Evolutionary conservation across 2,113 vertebrate genomes (phyloP), one percentile per base, ranked within the genome.

Genomic region (Antechinus flavipes): DNA sequence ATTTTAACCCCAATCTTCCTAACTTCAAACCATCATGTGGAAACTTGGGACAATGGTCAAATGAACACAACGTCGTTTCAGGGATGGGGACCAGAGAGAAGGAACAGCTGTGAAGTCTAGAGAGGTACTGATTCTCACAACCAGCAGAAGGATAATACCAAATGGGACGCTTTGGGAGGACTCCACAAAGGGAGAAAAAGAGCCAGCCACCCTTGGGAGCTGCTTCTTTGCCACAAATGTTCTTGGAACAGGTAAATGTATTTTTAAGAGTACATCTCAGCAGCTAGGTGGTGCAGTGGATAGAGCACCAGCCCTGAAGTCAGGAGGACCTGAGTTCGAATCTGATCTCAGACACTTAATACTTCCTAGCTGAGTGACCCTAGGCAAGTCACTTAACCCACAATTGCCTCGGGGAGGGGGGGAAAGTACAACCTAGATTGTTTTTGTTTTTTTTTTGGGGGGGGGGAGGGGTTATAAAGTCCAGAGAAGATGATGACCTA

Each of bases 351-450:
- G 30, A 14, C 61, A 30, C 58, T 12, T 49, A 49, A 49, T 5
- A 49, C 47, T 49, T 49, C 47, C 47, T 49, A 35, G 35, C 27
- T 30, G 56, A 30, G 30, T 68, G 30, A 35, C 2, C 12, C 35
- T 68, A 30, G 27, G 0, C 61, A 30, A 61, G 61, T 35, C 30
- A 35, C 30, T 3, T 68, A 12, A 11, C 30, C 61, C 27, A 42
- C 27, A 0, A 9, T 11, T 12, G 30, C 30, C 47, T 49, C 47
- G 3, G 47, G 2, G 3, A 49, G 3, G 3, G 3, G 3, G 3
- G 3, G 3, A 49, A 49, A 49, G 47, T 49, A 49, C 47, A 49
- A 3, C 47, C 47, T 49, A 49, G n/a, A n/a, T n/a, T n/a, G n/a
- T n/a, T 42, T 42, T 42, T 42, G 42, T 42, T 42, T 42, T 42